These are phyloP conservation scores for Dasysyrphus albostriatus DNA, from an alignment of 2,888 invertebrate species.

Conservation along the genomic window DNA sequence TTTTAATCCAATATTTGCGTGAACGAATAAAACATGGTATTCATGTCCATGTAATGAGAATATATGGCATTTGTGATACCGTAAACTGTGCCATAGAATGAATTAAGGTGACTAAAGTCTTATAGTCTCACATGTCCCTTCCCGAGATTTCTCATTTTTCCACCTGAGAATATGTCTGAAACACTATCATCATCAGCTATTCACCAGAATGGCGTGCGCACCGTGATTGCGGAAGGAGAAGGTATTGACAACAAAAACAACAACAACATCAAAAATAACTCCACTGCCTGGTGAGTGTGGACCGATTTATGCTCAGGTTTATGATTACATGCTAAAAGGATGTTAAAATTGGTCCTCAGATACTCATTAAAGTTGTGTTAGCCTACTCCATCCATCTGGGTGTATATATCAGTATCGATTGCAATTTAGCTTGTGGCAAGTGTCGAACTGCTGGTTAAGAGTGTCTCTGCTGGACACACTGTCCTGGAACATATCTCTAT, in stretches of 20 bases:
- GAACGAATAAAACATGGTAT: constrained; percentile 78
- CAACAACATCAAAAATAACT: background rate
- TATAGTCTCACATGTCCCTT: constrained; percentile 24
- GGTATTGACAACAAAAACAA: constrained; percentile 1
- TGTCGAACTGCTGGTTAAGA: constrained; percentile 23
- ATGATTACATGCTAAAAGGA: constrained; percentile 75
- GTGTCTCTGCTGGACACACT: constrained; percentile 20
- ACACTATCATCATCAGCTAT: constrained; percentile 6
- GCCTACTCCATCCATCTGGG: constrained; percentile 36
- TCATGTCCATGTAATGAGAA: constrained; percentile 81
- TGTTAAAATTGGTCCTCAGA: constrained; percentile 69
- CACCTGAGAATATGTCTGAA: constrained; percentile 10
- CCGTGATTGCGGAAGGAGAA: constrained; percentile 50
- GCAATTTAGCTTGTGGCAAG: constrained; percentile 31
- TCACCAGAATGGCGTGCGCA: constrained; percentile 53
- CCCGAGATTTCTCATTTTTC: constrained; percentile 64
- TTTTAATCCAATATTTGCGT: constrained; percentile 78
- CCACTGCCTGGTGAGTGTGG: constrained; percentile 22
- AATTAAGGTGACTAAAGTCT: constrained; percentile 40
- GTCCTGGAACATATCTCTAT: background rate
- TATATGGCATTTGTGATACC: constrained; percentile 83
- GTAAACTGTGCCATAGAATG: constrained; percentile 81
- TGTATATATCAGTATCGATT: constrained; percentile 59
- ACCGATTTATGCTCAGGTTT: constrained; percentile 73
- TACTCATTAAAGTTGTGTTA: constrained; percentile 75